Evolutionary conservation across 2,797 vertebrate species (phyloP), one percentile per base, ranked within the genome.

Genomic region (Artibeus lituratus): DNA sequence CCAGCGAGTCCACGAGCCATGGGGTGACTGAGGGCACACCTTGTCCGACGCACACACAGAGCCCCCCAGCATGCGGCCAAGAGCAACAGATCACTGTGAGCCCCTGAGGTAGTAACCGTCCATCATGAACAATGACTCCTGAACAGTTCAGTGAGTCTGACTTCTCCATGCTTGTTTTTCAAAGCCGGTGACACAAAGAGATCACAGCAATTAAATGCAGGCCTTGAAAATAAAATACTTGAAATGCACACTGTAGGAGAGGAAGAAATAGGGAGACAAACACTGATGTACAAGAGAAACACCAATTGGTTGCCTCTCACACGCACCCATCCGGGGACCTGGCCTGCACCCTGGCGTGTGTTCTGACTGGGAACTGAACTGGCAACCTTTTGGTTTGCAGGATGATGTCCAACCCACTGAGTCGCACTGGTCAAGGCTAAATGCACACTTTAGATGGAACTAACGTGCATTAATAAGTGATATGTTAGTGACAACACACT

Each of bases 221-320:
- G 47, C 55, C 32, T 76, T 91, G 69, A 93, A 82, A 91, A 78
- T 39, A 42, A 82, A 96, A 51, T 19, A 86, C 35, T 87, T 57
- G 70, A 76, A 69, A 12, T 35, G 35, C 9, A 44, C 37, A 39
- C 73, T 57, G 44, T n/a, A n/a, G 29, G 59, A 14, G 26, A 65
- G 59, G 59, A 29, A 65, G 29, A n/a, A 65, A 65, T 14, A 59
- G 5, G 11, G 12, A 29, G 57, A 14, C 57, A 14, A 29, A 59
- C 55, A 26, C 1, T 59, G 24, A 12, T 59, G 24, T 5, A 26
- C 8, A 1, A 26, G 55, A 26, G 55, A 12, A 59, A 59, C 57
- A 12, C 26, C 26, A 2, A 29, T 59, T 11, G 1, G 57, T 29
- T 12, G n/a, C 57, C 57, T 59, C 57, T 29, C 57, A 14, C 57